Evolutionary conservation across 2,888 invertebrate genomes (phyloP), one percentile per base, ranked within the genome.

Genomic region (Caenorhabditis sulstoni): DNA sequence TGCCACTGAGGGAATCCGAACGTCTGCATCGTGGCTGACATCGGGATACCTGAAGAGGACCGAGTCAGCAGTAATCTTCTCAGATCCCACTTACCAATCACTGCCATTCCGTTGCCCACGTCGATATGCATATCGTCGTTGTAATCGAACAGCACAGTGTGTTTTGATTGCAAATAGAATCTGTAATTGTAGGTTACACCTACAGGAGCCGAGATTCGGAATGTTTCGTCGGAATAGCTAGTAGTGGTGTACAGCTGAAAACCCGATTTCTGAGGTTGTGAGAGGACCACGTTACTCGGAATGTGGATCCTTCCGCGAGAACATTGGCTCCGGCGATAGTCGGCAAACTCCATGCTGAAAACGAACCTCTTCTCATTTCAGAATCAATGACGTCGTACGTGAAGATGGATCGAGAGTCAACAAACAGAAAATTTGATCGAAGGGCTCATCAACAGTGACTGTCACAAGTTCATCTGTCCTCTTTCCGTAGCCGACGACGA

Each of bases 91-190:
- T 47, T 23, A 68, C 70, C 70, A 22, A 59, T 67, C 14, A 57
- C 57, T 18, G 65, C 64, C 58, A 79, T 73, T 29, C 62, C 65
- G 16, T 79, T 79, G n/a, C 79, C 79, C 0, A 79, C 73, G 53
- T 79, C 79, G 47, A 79, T 79, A 8, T 37, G 29, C 66, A 67
- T 68, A 22, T 79, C 79, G 23, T 68, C 68, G 44, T 79, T 73
- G 29, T 58, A 79, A 29, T 67, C 49, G 45, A 73, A 58, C 5
- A 71, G n/a, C 11, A 79, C 8, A 1, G 79, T 67, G 5, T 62
- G 50, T 8, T 64, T 67, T 0, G 73, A 73, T 49, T 67, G 73
- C 8, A 73, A 37, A 23, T 58, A 73, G 18, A 73, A 49, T 20
- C 73, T 58, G 22, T 67, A 79, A 47, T 79, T 73, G 50, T 67